Conservation (phyloP, 2,888 invertebrate genomes). For the Acanthosoma haemorrhoidale region DNA sequence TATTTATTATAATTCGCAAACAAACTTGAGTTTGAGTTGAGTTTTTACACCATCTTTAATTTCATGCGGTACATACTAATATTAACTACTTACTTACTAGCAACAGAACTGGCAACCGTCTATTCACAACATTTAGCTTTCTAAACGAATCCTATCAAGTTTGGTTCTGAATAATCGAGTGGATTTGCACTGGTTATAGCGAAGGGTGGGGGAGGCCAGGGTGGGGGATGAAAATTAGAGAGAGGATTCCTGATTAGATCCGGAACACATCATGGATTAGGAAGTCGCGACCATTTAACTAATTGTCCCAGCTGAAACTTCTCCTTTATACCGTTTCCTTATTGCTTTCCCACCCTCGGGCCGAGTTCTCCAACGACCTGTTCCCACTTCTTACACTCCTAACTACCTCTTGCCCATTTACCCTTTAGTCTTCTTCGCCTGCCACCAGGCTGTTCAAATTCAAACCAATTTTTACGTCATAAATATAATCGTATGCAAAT, state of each 20-base stretch:
- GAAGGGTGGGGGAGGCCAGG: neutral
- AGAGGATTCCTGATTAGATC: conserved; percentile 26
- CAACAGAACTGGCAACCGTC: no score
- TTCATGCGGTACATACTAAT: no score
- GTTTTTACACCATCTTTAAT: no score
- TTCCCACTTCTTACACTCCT: neutral
- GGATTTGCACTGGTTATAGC: neutral
- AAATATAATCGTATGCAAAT: no score
- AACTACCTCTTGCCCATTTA: conserved; percentile 10
- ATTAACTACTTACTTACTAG: no score
- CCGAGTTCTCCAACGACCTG: neutral
- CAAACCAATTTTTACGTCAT: no score
- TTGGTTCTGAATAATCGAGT: neutral
- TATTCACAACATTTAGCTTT: no score
- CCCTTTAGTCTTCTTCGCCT: no score
- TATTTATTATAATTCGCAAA: no score
- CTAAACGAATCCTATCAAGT: neutral
- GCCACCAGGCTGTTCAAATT: no score
- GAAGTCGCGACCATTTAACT: conserved; percentile 32
- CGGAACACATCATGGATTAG: conserved; percentile 31
- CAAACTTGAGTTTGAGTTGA: no score
- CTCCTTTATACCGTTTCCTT: conserved; percentile 27
- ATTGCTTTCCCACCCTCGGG: conserved; percentile 2
- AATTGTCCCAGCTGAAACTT: conserved; percentile 26
- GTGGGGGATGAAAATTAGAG: conserved; percentile 26